Base-by-base conservation (phyloP, 1,140 invertebrate species). In the Formica selysi region DNA sequence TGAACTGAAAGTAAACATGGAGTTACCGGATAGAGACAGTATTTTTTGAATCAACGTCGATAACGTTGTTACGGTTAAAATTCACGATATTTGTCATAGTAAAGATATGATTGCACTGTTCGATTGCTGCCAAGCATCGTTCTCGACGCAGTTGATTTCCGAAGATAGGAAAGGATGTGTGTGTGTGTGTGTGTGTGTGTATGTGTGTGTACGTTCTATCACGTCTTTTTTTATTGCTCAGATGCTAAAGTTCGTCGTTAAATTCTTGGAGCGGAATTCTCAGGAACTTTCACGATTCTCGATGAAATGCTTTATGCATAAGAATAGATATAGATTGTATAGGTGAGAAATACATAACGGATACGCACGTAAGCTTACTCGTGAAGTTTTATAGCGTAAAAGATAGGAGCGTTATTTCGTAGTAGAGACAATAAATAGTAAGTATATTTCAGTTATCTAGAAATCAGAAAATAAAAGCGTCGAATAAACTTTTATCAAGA, bases 161-260 rank as follows among this genome's bases (percentile, higher is more conserved):
- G 48, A 61, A 74, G 67, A 38, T 19, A 83, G 38, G 29, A 0
- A 22, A 22, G 22, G 22, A 22, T 54, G 19, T 78, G 13, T 11
- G 41, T 44, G 8, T 38, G 36, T 38, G 36, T 38, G 36, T 38
- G 36, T 38, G 4, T 38, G 36, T 38, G 36, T 38, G 36, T 38
- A 3, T 38, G 4, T 51, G 16, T 76, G 11, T 78, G 44, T 78
- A 22, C n/a, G n/a, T 19, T 6, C 29, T 78, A 48, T 44, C 61
- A 41, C 22, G 64, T 57, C 32, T 80, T 68, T 36, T 67, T 80
- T 80, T 80, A 70, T 80, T 38, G 3, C 44, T 41, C 22, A 10
- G 62, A 4, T 70, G 22, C 16, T 70, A 41, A 80, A 70, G 38
- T 36, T n/a, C 32, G 3, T 80, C 78, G 64, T 80, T 80, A 70